A percentile compares a stretch with the other conserved stretches of the same genome.
Evolutionary conservation across 2,888 invertebrate species (phyloP).

Genomic region (Electrophaes corylata): DNA sequence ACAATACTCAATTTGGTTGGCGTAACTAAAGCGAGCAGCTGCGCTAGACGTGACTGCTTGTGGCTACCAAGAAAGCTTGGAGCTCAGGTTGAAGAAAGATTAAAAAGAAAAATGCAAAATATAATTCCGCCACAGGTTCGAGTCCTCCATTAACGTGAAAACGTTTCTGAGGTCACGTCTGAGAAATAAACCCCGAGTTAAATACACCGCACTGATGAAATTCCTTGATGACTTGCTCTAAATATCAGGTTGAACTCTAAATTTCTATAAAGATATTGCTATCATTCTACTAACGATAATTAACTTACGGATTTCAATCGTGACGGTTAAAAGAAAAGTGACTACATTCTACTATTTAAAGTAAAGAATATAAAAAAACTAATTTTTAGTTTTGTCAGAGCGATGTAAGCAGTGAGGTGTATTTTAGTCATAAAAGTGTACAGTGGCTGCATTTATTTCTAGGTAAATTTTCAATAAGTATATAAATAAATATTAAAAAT

Average conservation of each 20-base stretch:
- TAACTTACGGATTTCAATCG: too few species aligned
- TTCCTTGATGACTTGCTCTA: background rate
- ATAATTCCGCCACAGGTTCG: conserved; percentile 32
- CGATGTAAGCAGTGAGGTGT: too few species aligned
- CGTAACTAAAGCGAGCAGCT: conserved; percentile 59
- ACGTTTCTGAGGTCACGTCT: conserved; percentile 50
- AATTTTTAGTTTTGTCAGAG: too few species aligned
- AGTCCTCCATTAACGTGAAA: conserved; percentile 49
- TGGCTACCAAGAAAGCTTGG: conserved; percentile 42
- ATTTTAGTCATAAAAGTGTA: too few species aligned
- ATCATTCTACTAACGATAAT: background rate
- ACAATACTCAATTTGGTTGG: conserved; percentile 58
- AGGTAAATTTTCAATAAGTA: too few species aligned
- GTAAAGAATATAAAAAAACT: too few species aligned
- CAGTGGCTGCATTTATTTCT: too few species aligned
- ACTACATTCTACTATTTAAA: too few species aligned
- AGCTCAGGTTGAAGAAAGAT: conserved; percentile 51
- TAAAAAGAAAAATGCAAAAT: conserved; percentile 48
- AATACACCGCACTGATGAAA: conserved; percentile 16
- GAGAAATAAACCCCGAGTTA: conserved; percentile 36
- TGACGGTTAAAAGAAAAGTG: too few species aligned
- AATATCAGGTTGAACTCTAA: background rate
- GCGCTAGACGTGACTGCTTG: conserved; percentile 58
- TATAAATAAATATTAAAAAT: background rate
- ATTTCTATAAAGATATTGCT: background rate